These are phyloP conservation scores for Oncorhynchus nerka DNA, from an alignment of 2,113 vertebrate species.

Conservation along the genomic window DNA sequence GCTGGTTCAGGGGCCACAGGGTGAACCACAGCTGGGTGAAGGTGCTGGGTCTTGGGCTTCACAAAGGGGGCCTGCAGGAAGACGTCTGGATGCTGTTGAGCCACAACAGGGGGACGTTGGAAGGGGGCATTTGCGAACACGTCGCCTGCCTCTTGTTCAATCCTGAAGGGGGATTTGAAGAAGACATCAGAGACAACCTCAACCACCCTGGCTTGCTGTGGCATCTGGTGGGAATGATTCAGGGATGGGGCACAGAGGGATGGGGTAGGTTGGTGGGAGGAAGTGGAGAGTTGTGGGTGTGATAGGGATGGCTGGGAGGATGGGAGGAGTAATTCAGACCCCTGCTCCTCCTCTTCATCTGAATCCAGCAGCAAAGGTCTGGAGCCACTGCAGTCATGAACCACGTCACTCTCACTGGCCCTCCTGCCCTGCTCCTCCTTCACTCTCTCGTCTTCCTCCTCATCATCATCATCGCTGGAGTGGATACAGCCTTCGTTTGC, in stretches of 20 bases:
- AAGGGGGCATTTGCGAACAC: slow-evolving; percentile 94
- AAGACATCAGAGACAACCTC: slow-evolving; percentile 79
- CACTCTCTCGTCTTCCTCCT: slow-evolving; percentile 69
- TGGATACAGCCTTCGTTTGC: slow-evolving; percentile 78
- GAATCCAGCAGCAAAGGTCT: slow-evolving; percentile 91
- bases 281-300: slow-evolving; percentile 22
- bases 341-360: slow-evolving; percentile 84
- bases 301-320: slow-evolving; percentile 9
- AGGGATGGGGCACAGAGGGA: slow-evolving; percentile 19
- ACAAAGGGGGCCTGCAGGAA: slow-evolving; percentile 93
- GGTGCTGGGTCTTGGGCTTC: slow-evolving; percentile 55
- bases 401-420: slow-evolving; percentile 72
- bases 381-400: slow-evolving; percentile 87
- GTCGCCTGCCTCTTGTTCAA: slow-evolving; percentile 69
- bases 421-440: slow-evolving; percentile 35
- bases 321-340: slow-evolving; percentile 10
- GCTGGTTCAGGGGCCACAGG: slow-evolving; percentile 65
- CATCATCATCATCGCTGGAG: slow-evolving; percentile 83
- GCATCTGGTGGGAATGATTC: slow-evolving; percentile 48
- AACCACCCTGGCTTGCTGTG: slow-evolving; percentile 28
- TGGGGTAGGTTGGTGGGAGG: slow-evolving; percentile 26
- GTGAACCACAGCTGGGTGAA: slow-evolving; percentile 22
- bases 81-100: slow-evolving; percentile 78
- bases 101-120: slow-evolving; percentile 48
- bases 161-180: slow-evolving; percentile 84